These are phyloP conservation scores for Odobenus rosmarus DNA, from an alignment of 2,113 vertebrate genomes.

Conservation along the genomic window DNA sequence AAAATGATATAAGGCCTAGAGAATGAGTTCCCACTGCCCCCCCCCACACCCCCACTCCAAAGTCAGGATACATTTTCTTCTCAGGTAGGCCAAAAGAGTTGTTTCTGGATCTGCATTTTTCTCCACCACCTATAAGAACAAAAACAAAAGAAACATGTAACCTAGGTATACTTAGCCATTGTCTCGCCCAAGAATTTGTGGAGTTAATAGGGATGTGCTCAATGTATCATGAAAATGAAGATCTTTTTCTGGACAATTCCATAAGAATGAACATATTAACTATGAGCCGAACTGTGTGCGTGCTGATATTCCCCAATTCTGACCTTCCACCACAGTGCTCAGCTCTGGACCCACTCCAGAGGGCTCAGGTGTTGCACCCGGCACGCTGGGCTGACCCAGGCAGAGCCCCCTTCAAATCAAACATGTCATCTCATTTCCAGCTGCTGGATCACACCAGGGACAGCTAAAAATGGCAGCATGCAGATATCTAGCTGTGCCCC, in stretches of 20 bases:
- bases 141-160: background rate
- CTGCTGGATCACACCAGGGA: background rate
- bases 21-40: fast-evolving
- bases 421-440: background rate
- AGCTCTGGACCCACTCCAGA: background rate
- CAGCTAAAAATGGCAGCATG: fast-evolving
- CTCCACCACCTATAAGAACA: constrained; percentile 90
- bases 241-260: background rate
- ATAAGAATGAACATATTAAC: background rate
- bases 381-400: background rate
- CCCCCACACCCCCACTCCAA: background rate
- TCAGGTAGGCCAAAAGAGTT: constrained; percentile 91
- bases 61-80: constrained; percentile 91
- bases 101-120: constrained; percentile 93
- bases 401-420: background rate
- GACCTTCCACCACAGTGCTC: background rate
- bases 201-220: background rate
- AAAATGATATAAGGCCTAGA: background rate
- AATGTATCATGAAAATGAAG: background rate
- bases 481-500: background rate
- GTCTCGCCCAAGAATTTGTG: background rate
- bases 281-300: background rate
- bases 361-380: background rate
- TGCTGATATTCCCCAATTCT: background rate
- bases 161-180: background rate